Evolutionary conservation across 2,888 invertebrate species (phyloP).

Genomic region (Drosophila mulleri): DNA sequence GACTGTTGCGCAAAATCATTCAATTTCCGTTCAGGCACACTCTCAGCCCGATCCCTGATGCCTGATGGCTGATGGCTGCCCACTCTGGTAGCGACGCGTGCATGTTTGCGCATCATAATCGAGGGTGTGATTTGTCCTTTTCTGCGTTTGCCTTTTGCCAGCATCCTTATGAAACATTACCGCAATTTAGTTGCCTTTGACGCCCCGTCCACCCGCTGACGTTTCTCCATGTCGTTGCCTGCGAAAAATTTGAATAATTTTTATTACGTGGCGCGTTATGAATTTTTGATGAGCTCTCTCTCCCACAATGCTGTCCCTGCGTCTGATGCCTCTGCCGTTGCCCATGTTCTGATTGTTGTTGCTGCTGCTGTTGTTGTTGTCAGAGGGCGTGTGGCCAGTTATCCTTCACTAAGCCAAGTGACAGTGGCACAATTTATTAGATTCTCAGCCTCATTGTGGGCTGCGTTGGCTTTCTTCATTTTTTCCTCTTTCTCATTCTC

Average conservation of each 20-base stretch:
- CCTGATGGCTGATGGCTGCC: conserved; percentile 22
- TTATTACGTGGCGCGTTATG: conserved; percentile 83
- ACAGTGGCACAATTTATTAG: conserved; percentile 82
- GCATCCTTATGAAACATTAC: conserved; percentile 76
- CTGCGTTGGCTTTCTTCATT: conserved; percentile 40
- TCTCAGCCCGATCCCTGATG: conserved; percentile 16
- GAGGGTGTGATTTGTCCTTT: conserved; percentile 83
- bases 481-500: conserved; percentile 15
- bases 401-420: conserved; percentile 82
- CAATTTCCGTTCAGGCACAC: conserved; percentile 82
- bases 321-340: conserved; percentile 23
- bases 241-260: conserved; percentile 83
- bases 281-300: conserved; percentile 80
- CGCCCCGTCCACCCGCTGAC: conserved; percentile 26
- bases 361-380: conserved; percentile 21
- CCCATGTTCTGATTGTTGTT: conserved; percentile 42
- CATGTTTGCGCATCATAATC: conserved; percentile 69
- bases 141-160: conserved; percentile 57
- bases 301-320: conserved; percentile 47
- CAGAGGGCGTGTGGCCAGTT: conserved; percentile 76
- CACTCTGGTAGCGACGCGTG: conserved; percentile 24
- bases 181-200: conserved; percentile 71
- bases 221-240: conserved; percentile 39
- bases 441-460: conserved; percentile 76
- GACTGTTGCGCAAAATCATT: conserved; percentile 84